Evolutionary conservation across 1,140 invertebrate species (phyloP).

Genomic region (Trinorchestia longiramus): DNA sequence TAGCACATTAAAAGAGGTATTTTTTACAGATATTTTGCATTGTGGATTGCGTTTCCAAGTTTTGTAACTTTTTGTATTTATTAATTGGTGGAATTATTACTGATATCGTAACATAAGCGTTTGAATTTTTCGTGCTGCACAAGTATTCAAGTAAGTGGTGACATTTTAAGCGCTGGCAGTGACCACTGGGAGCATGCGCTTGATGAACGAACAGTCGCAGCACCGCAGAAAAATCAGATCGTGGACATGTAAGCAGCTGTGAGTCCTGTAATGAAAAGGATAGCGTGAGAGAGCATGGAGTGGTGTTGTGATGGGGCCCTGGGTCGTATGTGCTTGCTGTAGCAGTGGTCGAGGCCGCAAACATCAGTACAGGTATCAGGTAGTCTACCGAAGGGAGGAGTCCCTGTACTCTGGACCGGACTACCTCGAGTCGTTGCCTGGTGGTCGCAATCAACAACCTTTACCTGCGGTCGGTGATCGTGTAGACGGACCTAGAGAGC

Average conservation of each 20-base stretch:
- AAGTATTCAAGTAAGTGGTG: not conserved
- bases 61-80: not conserved
- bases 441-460: slow-evolving; percentile 57
- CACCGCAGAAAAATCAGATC: not conserved
- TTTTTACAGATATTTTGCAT: not conserved
- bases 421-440: slow-evolving; percentile 65
- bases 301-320: slow-evolving; percentile 66
- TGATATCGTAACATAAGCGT: not conserved
- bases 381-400: slow-evolving; percentile 68
- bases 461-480: slow-evolving; percentile 1
- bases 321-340: slow-evolving; percentile 66
- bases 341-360: slow-evolving; percentile 64
- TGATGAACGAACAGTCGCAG: not conserved
- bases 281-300: slow-evolving; percentile 61
- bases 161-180: not conserved
- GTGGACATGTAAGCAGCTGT: slow-evolving; percentile 50
- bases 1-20: not conserved
- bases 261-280: slow-evolving; percentile 57
- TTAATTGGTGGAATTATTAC: not conserved
- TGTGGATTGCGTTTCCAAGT: not conserved
- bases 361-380: slow-evolving; percentile 68
- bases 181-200: not conserved
- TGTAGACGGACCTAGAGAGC: slow-evolving; percentile 8
- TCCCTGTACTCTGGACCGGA: slow-evolving; percentile 64
- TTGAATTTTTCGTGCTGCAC: not conserved